phyloP scores from a whole-genome alignment of 1,140 invertebrate genomes.

The Cydia amplana region DNA sequence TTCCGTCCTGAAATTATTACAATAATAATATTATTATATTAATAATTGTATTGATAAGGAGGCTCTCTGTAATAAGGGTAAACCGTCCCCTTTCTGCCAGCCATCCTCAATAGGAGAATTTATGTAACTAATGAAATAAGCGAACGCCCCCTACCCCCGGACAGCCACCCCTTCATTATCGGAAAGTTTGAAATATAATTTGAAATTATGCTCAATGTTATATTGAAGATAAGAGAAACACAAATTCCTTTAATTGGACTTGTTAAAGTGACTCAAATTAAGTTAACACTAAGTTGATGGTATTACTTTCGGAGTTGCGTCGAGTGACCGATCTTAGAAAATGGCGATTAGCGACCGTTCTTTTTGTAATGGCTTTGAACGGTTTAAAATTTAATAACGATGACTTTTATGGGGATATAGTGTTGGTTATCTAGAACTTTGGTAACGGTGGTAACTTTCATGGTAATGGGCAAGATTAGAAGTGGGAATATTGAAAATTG shows the following conservation, averaged over 20 bases:
- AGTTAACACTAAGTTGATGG: conserved; percentile 79
- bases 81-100: conserved; percentile 78
- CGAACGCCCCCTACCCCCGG: conserved; percentile 63
- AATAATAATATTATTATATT: conserved; percentile 80
- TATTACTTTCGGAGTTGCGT: conserved; percentile 79
- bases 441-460: neutral
- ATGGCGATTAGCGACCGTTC: conserved; percentile 39
- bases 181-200: conserved; percentile 80
- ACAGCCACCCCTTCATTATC: conserved; percentile 76
- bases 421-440: conserved; percentile 11
- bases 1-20: conserved; percentile 76
- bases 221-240: conserved; percentile 80
- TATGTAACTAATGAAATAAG: conserved; percentile 80
- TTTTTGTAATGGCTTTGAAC: conserved; percentile 61
- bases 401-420: conserved; percentile 32
- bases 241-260: conserved; percentile 80
- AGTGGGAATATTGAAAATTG: neutral
- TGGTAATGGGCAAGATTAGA: neutral
- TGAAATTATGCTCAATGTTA: conserved; percentile 80
- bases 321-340: conserved; percentile 57
- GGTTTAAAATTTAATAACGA: conserved; percentile 63
- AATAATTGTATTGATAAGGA: conserved; percentile 80
- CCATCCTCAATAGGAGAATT: conserved; percentile 79
- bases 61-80: conserved; percentile 79
- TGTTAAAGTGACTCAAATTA: conserved; percentile 80